Percentiles rank a stretch among this genome's conserved stretches.
Conservation (phyloP, 2,888 invertebrate species). For the Lasioglossum villosulum region DNA sequence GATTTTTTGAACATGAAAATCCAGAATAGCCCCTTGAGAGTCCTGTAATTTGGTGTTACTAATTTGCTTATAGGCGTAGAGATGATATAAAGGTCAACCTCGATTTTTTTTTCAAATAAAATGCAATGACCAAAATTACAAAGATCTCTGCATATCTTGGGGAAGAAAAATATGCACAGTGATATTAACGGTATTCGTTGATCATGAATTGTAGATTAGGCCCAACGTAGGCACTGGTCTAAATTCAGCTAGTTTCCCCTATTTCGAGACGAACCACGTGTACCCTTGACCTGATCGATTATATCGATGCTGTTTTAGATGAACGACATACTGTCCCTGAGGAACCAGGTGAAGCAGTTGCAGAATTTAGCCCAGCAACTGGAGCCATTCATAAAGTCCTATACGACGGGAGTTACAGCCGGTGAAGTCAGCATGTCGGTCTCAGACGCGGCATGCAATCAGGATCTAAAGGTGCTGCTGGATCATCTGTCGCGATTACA, state of each 20-base stretch:
- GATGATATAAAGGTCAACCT: not conserved
- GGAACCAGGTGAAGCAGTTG: conserved; percentile 88
- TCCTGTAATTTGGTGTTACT: not conserved
- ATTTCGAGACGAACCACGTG: not conserved
- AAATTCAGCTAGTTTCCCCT: not conserved
- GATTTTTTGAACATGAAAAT: not conserved
- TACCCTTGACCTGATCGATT: not conserved
- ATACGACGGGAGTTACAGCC: conserved; percentile 82
- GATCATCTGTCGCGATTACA: conserved; percentile 86
- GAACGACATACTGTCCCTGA: conserved; percentile 88
- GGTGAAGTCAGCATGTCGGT: conserved; percentile 80
- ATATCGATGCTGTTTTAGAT: conserved; percentile 82
- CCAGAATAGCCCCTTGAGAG: not conserved
- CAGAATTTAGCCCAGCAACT: conserved; percentile 88
- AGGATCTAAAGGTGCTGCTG: conserved; percentile 85
- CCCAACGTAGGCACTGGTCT: not conserved
- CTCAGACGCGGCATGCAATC: conserved; percentile 84
- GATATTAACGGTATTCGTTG: not conserved
- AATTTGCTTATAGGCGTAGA: not conserved
- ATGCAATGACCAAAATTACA: not conserved
- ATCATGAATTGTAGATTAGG: conserved; percentile 2
- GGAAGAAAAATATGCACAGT: not conserved
- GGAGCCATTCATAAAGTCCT: conserved; percentile 88
- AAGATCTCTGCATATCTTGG: not conserved
- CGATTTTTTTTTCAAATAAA: not conserved